These are phyloP conservation scores for Anomalospiza imberbis DNA, from an alignment of 2,797 vertebrate species.

Conservation along the genomic window DNA sequence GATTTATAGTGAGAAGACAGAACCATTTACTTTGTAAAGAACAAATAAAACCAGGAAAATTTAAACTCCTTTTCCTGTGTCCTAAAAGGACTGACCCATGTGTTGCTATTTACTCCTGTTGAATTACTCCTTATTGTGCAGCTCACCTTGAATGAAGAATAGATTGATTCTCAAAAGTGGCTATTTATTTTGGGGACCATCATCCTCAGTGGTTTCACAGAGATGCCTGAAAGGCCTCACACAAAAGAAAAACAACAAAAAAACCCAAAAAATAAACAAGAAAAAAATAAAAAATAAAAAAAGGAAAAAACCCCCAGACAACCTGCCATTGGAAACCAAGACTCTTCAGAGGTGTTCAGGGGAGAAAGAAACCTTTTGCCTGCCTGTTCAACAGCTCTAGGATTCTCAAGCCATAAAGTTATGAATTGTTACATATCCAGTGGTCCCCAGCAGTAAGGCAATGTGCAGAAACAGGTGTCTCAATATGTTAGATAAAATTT, in stretches of 20 bases:
- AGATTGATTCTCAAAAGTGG: not conserved
- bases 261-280: no score
- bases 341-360: not conserved
- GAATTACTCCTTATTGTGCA: not conserved
- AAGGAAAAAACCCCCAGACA: no score
- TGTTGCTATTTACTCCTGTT: not conserved
- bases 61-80: not conserved
- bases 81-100: not conserved
- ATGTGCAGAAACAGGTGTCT: not conserved
- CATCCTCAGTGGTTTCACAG: not conserved
- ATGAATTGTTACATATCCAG: not conserved
- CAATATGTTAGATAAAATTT: not conserved
- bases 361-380: not conserved
- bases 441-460: not conserved
- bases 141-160: not conserved
- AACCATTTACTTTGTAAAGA: not conserved
- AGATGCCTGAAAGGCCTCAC: not conserved
- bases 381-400: not conserved
- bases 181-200: not conserved
- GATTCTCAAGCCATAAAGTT: not conserved
- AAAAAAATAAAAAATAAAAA: no score
- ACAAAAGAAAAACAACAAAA: not conserved
- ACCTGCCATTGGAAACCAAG: not conserved
- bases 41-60: not conserved
- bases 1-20: not conserved